Conservation (phyloP, 2,113 vertebrate species). For the Murina feae region DNA sequence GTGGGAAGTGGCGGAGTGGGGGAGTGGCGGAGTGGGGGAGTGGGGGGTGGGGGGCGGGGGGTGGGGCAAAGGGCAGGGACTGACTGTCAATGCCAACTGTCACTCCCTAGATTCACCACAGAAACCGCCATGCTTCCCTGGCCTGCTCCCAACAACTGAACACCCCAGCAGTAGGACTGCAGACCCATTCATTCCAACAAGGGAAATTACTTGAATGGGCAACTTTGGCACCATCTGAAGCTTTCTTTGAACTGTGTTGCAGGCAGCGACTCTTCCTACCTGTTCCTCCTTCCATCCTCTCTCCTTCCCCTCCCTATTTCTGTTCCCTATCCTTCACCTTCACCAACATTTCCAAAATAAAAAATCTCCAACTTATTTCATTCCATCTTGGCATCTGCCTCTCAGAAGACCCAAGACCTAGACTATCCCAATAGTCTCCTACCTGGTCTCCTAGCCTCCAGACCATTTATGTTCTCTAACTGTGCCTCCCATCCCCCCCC, state of each 20-base stretch:
- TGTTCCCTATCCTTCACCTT: not conserved
- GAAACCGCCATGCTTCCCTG: not conserved
- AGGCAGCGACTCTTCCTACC: not conserved
- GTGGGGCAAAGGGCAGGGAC: rapidly evolving
- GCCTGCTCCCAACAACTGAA: not conserved
- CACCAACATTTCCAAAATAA: not conserved
- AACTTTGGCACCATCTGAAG: not conserved
- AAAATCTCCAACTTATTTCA: not conserved
- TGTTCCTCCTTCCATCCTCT: not conserved
- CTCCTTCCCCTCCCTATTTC: not conserved
- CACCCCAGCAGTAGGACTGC: not conserved
- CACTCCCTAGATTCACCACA: not conserved
- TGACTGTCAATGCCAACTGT: not conserved
- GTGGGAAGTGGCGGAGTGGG: too few species aligned
- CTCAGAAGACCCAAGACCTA: not conserved
- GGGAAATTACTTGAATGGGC: not conserved
- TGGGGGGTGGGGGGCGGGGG: too few species aligned
- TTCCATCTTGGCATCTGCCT: not conserved
- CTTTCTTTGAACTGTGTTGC: not conserved
- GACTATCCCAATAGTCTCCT: not conserved
- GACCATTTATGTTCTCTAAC: not conserved
- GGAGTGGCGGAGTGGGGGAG: too few species aligned
- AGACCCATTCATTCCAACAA: not conserved
- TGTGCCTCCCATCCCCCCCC: not conserved
- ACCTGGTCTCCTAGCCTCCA: not conserved